Percentiles rank a stretch among this genome's conserved stretches.
These are phyloP conservation scores for Rousettus leschenaultii DNA, from an alignment of 2,113 vertebrate species.

Conservation along the genomic window DNA sequence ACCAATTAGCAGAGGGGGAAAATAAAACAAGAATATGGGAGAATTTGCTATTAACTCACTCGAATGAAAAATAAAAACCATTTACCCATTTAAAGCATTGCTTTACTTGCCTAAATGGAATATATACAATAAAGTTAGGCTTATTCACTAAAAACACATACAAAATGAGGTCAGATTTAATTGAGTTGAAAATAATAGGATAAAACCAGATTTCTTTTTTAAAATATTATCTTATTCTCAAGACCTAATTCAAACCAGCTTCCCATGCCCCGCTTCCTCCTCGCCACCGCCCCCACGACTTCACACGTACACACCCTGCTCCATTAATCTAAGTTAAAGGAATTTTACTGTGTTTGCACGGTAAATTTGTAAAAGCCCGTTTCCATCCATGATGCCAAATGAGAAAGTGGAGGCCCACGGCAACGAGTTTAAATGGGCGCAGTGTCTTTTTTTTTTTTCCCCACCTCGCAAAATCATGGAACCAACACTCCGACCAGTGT, in stretches of 20 bases:
- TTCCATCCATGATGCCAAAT: slow-evolving; percentile 53
- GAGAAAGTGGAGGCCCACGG: neutral
- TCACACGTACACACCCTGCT: slow-evolving; percentile 47
- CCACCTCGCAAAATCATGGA: neutral
- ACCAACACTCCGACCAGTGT: neutral
- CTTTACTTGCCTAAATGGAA: neutral
- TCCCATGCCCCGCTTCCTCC: slow-evolving; percentile 19
- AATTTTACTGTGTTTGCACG: slow-evolving; percentile 47
- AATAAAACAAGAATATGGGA: neutral
- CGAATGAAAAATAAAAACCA: slow-evolving; percentile 17
- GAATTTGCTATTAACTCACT: neutral
- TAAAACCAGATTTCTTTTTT: neutral
- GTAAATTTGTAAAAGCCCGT: slow-evolving; percentile 38
- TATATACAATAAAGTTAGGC: neutral
- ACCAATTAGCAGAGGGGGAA: neutral
- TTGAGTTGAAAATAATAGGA: slow-evolving; percentile 25
- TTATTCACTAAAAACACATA: slow-evolving; percentile 26
- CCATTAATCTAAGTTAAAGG: slow-evolving; percentile 15
- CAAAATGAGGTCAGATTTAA: neutral
- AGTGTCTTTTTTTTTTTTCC: neutral
- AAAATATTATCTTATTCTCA: slow-evolving; percentile 1
- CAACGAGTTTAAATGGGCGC: neutral
- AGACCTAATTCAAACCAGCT: neutral
- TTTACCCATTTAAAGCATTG: neutral
- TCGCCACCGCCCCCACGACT: neutral